Base-by-base conservation (phyloP, 2,113 vertebrate species). In the Rynchops niger region DNA sequence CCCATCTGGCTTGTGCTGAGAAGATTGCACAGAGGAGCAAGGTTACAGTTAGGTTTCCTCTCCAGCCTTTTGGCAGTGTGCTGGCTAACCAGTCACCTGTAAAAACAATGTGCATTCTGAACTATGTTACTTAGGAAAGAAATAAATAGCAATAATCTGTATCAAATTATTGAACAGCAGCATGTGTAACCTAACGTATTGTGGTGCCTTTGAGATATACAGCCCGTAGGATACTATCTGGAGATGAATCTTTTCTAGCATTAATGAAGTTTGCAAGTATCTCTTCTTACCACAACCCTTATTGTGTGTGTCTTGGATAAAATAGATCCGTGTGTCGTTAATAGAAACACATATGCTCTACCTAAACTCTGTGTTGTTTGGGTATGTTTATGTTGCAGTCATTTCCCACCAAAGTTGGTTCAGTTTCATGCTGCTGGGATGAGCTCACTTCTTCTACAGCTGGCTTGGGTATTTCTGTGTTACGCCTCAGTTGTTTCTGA, bases 261-360 rank as follows among this genome's bases (percentile, higher is more conserved):
- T 22, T 20, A 26, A 1, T 8, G 43, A 61, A 74, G 55, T 74
- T 10, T 81, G 17, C 9, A 5, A 53, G 6, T 71, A 36, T 49
- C 18, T 66, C 25, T 61, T 91, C 42, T n/a, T 66, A 50, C 29
- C 53, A 30, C 11, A 26, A 19, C 10, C 70, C 21, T 14, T 16
- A 3, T 8, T 23, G 14, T 6, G 11, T 22, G 3, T 15, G 2
- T 29, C 22, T 38, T 50, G 62, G 12, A 14, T 77, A 36, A 69
- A 21, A n/a, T 1, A 6, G 43, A 10, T 85, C 18, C 38, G 6
- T 18, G 11, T 21, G 34, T 25, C 1, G 0, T 18, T 45, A 62
- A 43, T 1, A 47, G 53, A 67, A 73, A 38, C 2, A 36, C 13
- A 6, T 11, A 6, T 1, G 1, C 4, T 67, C 38, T 25, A 27